A percentile compares a stretch with the other conserved stretches of the same genome.
Evolutionary conservation across 2,888 invertebrate species (phyloP).

Genomic region (Thalpophila matura): DNA sequence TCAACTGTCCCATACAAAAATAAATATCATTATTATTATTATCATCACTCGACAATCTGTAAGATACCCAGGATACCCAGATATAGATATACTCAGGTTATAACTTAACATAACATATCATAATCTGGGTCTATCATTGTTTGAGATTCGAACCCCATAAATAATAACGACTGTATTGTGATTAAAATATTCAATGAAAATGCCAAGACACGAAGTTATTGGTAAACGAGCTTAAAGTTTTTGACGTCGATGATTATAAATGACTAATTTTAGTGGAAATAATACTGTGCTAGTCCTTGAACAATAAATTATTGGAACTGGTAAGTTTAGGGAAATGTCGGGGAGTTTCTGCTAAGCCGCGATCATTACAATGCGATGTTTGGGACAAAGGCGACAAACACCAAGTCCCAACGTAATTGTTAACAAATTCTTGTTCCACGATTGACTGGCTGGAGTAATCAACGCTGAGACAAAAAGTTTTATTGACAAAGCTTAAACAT

Average conservation of each 20-base stretch:
- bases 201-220: not conserved
- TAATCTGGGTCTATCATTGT: not conserved
- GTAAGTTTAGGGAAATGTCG: constrained; percentile 33
- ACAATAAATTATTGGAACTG: constrained; percentile 59
- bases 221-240: constrained; percentile 17
- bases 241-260: constrained; percentile 35
- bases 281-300: constrained; percentile 35
- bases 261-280: constrained; percentile 38
- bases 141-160: not conserved
- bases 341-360: constrained; percentile 40
- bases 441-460: constrained; percentile 34
- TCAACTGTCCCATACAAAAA: too few species aligned
- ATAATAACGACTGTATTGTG: not conserved
- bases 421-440: constrained; percentile 52
- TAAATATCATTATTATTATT: too few species aligned
- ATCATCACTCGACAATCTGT: too few species aligned
- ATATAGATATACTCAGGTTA: too few species aligned
- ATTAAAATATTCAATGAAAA: constrained; percentile 5
- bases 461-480: constrained; percentile 32
- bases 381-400: constrained; percentile 47
- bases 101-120: too few species aligned
- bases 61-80: too few species aligned
- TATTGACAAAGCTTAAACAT: constrained; percentile 14
- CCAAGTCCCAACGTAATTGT: constrained; percentile 39
- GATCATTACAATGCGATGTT: constrained; percentile 57